Conservation (phyloP, 2,888 invertebrate species). For the Sturmia bella region DNA sequence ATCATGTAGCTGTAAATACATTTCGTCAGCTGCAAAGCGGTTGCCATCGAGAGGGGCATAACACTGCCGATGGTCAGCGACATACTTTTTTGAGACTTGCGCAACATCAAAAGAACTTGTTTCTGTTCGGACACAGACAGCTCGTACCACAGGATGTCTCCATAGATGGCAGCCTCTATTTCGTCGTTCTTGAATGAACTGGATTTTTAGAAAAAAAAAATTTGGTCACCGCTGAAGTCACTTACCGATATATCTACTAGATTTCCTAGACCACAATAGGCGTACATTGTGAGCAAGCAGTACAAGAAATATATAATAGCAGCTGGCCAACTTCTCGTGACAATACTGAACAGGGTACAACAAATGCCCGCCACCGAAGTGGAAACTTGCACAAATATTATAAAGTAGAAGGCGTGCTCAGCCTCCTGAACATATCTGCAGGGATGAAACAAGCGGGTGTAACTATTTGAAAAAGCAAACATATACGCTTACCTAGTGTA, state of each 20-base stretch:
- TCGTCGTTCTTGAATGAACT: conserved; percentile 52
- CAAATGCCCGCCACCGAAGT: conserved; percentile 70
- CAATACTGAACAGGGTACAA: conserved; percentile 73
- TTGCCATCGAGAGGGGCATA: conserved; percentile 72
- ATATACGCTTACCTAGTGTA: conserved; percentile 71
- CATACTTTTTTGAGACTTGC: conserved; percentile 70
- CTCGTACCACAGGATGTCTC: conserved; percentile 72
- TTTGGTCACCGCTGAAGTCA: too few relatives aligned
- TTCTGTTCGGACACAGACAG: conserved; percentile 71
- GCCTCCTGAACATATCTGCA: too few relatives aligned
- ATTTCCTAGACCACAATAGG: conserved; percentile 75
- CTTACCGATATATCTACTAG: conserved; percentile 73
- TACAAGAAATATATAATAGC: conserved; percentile 72
- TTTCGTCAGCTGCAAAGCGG: conserved; percentile 73
- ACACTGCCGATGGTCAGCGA: conserved; percentile 68
- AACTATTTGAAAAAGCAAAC: too few relatives aligned
- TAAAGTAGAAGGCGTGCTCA: conserved; percentile 56
- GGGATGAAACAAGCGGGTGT: too few relatives aligned
- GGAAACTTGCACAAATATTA: conserved; percentile 73
- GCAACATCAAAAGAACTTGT: conserved; percentile 72
- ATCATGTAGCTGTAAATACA: conserved; percentile 69
- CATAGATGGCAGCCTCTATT: conserved; percentile 14
- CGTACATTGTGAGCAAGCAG: conserved; percentile 70
- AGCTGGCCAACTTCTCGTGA: conserved; percentile 73
- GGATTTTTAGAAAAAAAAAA: too few relatives aligned